Evolutionary conservation across 2,797 vertebrate genomes (phyloP), one percentile per base, ranked within the genome.

Genomic region (Ptychobarbus kaznakovi): DNA sequence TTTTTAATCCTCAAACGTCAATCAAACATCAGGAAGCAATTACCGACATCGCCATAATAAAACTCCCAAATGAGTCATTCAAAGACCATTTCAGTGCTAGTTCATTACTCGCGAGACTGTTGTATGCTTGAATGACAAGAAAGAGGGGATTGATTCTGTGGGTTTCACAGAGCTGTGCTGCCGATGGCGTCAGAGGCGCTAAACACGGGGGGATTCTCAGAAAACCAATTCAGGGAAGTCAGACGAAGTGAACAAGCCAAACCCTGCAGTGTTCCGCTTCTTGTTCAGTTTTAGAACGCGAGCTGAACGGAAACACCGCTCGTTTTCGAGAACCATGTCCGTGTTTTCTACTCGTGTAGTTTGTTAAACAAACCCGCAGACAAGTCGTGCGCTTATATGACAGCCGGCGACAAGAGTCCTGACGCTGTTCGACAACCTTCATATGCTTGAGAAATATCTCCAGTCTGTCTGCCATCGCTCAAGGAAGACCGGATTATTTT

Each of bases 151-250:
- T 69, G 70, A 86, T 73, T 56, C 84, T 83, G 32, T 15, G 40
- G 85, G 81, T 85, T 46, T 70, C 77, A 61, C 61, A 65, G 79
- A 72, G 85, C 77, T 86, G 91, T 89, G 85, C 88, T 86, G 65
- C 82, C 7, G 2, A 90, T 95, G 94, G 93, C 95, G 95, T 96
- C 95, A 95, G 81, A 92, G 91, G 91, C 91, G 92, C 92, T 89
- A 90, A 91, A 92, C 92, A 46, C 88, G 76, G 90, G 89, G 42
- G 85, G 92, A 90, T 96, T 96, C 95, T 93, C 92, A 94, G 95
- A 96, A 96, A 93, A 91, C 18, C 92, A 91, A 90, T 95, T 96
- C 95, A 93, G 94, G 93, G 95, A 95, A 95, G 93, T 89, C 78
- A 84, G 87, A 92, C 91, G 89, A 93, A 92, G 92, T 90, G 93